phyloP scores from a whole-genome alignment of 2,113 vertebrate species.

The Pollimyrus isidori region DNA sequence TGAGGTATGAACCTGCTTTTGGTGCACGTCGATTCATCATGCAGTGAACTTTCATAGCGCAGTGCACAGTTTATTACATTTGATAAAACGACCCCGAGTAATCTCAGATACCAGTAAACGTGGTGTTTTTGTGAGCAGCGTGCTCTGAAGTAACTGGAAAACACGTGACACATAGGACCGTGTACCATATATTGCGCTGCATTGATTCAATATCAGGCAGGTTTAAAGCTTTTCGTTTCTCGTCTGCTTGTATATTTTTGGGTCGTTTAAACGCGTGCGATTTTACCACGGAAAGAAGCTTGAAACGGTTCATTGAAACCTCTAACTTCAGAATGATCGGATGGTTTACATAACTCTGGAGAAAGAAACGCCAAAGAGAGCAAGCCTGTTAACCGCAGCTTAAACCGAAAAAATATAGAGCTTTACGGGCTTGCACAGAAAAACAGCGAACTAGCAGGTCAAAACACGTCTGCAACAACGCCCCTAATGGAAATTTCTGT shows the following conservation, averaged over 20 bases:
- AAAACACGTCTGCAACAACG: neutral
- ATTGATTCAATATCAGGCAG: neutral
- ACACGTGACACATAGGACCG: neutral
- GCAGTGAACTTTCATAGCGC: neutral
- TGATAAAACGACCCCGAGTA: neutral
- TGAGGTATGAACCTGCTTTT: neutral
- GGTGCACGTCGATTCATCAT: neutral
- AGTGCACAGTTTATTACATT: neutral
- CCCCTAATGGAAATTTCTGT: neutral
- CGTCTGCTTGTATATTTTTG: neutral
- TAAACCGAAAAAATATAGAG: neutral
- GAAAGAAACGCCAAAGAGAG: neutral
- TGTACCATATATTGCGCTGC: neutral
- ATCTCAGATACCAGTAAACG: neutral
- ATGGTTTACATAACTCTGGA: neutral
- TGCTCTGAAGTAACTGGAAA: neutral
- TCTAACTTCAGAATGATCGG: neutral
- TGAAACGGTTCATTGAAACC: neutral
- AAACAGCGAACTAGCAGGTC: neutral
- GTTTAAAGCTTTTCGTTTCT: neutral
- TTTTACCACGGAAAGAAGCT: neutral
- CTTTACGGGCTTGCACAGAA: neutral
- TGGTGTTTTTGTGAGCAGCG: neutral
- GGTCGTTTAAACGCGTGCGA: neutral
- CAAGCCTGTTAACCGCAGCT: neutral